phyloP scores from a whole-genome alignment of 2,113 vertebrate genomes.

The Sinocyclocheilus grahami region DNA sequence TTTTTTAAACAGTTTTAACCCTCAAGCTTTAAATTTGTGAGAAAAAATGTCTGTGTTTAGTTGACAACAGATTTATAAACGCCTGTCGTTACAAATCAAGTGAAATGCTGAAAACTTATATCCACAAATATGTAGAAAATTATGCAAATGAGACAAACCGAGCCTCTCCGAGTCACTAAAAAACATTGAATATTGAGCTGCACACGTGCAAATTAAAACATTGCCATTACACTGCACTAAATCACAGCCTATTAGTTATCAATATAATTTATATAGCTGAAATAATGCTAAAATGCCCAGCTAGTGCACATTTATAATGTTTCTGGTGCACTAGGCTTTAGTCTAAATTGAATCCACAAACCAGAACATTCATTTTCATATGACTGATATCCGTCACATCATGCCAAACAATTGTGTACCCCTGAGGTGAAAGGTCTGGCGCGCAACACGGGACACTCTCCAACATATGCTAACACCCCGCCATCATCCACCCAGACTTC shows the following conservation, averaged over 20 bases:
- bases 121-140: not conserved
- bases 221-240: not conserved
- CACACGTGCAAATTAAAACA: not conserved
- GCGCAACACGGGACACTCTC: conserved; percentile 58
- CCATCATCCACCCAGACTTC: conserved; percentile 50
- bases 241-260: no score
- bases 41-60: not conserved
- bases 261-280: no score
- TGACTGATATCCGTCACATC: not conserved
- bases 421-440: conserved; percentile 65
- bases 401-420: conserved; percentile 42
- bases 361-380: conserved; percentile 5
- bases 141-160: not conserved
- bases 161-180: not conserved
- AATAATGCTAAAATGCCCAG: not conserved
- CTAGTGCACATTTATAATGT: not conserved
- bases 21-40: not conserved
- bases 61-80: not conserved
- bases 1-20: not conserved
- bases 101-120: not conserved
- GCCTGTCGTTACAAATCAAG: not conserved
- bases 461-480: conserved; percentile 43
- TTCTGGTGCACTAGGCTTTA: not conserved
- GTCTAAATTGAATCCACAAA: not conserved
- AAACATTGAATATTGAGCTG: not conserved